Evolutionary conservation across 2,797 vertebrate species (phyloP), one percentile per base, ranked within the genome.

Genomic region (Benthosema pterotum): DNA sequence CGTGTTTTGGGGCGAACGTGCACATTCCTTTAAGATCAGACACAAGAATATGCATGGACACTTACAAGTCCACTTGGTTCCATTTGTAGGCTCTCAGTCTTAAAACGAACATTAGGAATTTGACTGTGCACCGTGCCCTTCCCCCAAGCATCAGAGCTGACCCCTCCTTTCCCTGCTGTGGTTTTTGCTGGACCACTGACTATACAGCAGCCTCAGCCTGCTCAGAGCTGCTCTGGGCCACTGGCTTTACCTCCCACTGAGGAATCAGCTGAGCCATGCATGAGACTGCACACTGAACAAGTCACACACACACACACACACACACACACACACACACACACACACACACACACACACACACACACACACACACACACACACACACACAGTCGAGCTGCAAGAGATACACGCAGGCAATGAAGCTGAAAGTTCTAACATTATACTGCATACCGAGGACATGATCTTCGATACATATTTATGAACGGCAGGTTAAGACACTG

Each of bases 111-210:
- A 38, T 38, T 38, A 9, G 32, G 32, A 9, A 38, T 38, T 38
- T 38, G 32, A 11, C 32, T 38, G 32, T 11, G 16, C 15, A 11
- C 17, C 59, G 14, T 11, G 8, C 65, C 64, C 69, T 67, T 48
- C 65, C 72, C 45, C 67, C 67, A 46, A 14, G 45, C 12, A 46
- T 13, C 52, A 22, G 52, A 64, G 72, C 75, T 57, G 65, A 71
- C 84, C 78, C 80, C 75, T 77, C 70, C 81, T 60, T 79, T 78
- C 81, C 89, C 82, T 64, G 82, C 88, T 88, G 89, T 76, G 87
- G 74, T 82, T 82, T n/a, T 85, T 82, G 79, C 82, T 83, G 85
- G 85, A 83, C 83, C 83, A 85, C 73, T 85, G 81, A 84, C 74
- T 86, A 68, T 82, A 75, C 73, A 79, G 83, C 73, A 79, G 83